Conservation (phyloP, 2,888 invertebrate genomes). For the Caenorhabditis sulstoni region DNA sequence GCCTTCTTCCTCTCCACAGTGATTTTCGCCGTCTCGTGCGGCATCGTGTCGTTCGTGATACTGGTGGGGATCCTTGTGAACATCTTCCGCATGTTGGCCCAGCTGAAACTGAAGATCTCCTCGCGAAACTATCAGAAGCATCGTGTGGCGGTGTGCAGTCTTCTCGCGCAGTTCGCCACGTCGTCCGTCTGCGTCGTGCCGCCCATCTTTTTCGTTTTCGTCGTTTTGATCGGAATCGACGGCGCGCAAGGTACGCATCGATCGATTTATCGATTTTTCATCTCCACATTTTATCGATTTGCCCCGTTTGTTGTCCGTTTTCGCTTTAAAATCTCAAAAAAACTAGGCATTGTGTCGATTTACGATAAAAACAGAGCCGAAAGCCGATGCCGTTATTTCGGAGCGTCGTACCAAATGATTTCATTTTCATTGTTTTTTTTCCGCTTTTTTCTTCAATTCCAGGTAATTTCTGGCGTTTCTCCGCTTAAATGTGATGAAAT, state of each 20-base stretch:
- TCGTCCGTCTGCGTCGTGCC: conserved; percentile 39
- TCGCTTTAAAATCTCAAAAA: too few relatives aligned
- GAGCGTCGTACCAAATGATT: too few relatives aligned
- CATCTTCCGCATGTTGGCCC: conserved; percentile 34
- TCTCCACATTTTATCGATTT: too few relatives aligned
- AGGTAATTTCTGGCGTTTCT: too few relatives aligned
- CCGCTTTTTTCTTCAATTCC: too few relatives aligned
- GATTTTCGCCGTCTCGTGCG: conserved; percentile 7
- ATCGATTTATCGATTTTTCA: too few relatives aligned
- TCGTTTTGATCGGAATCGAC: conserved; percentile 20
- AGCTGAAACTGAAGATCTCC: conserved; percentile 37
- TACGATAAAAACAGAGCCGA: too few relatives aligned
- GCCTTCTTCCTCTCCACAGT: conserved; percentile 8
- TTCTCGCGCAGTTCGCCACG: conserved; percentile 47
- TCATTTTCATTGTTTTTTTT: too few relatives aligned
- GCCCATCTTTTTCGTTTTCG: conserved; percentile 27
- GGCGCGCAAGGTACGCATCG: conserved; percentile 20
- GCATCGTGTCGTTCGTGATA: conserved; percentile 18
- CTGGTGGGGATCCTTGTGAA: conserved; percentile 21
- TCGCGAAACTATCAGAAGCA: conserved; percentile 21
- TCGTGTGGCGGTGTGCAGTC: conserved; percentile 22
- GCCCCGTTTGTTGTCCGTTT: too few relatives aligned
- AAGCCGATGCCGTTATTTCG: too few relatives aligned
- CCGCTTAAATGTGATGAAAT: too few relatives aligned
- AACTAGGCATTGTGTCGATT: too few relatives aligned